Evolutionary conservation across 2,113 vertebrate species (phyloP), one percentile per base, ranked within the genome.

Genomic region (Acanthisitta chloris): DNA sequence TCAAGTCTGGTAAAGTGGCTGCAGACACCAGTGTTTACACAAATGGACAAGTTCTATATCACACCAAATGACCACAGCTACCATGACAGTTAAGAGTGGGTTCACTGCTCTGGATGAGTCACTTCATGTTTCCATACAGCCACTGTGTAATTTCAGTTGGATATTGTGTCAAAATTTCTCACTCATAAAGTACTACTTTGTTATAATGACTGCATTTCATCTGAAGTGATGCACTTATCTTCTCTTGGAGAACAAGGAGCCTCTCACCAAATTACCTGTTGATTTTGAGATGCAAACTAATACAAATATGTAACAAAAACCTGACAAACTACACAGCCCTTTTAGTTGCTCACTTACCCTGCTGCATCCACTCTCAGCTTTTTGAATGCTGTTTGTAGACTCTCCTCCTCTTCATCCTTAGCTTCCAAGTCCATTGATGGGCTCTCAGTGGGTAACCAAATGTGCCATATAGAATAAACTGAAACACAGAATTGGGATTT

Each of bases 361-460:
- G 99, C 98, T 67, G 98, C 99, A 69, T 99, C 99, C 26, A 99
- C 99, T 82, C 99, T 97, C 92, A 99, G 98, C 97, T 99, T 99
- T 97, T 99, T 99, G 94, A 99, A 99, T 7, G 99, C 99, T 6
- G 98, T 99, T 96, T 99, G 99, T 95, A 99, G 98, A 29, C 99
- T 99, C 82, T 99, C 99, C 24, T 99, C 99, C 57, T 99, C 99
- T 29, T 98, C 98, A 94, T 99, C 99, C 94, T 99, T 99, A 88
- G 97, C 98, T 97, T 98, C 99, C 21, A 98, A 98, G 96, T 99
- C 99, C 99, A 99, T 99, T 84, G 98, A 66, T 51, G 81, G 31
- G 67, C 25, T 54, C 55, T 96, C 95, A 96, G 82, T 8, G 54
- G 29, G 54, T 4, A 29, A 29, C 43, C 28, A 19, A 25, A 29